phyloP scores from a whole-genome alignment of 2,797 vertebrate genomes.

The Novumbra hubbsi region DNA sequence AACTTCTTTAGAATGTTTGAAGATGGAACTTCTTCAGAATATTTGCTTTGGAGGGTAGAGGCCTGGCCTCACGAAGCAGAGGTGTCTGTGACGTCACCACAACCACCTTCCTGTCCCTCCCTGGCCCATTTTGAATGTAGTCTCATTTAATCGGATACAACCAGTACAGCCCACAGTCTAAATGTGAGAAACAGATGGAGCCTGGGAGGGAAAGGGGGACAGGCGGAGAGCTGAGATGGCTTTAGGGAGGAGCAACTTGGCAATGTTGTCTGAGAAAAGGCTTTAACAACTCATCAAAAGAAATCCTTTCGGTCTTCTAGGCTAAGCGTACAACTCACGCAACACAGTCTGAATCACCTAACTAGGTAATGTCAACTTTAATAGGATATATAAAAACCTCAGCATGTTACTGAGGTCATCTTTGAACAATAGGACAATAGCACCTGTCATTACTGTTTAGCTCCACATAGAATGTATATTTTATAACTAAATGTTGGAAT shows the following conservation, averaged over 20 bases:
- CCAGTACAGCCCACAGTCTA: conserved; percentile 56
- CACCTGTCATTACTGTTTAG: conserved; percentile 57
- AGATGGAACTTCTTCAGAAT: conserved; percentile 28
- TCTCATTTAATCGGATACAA: conserved; percentile 60
- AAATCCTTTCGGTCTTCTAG: conserved; percentile 16
- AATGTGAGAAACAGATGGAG: conserved; percentile 69
- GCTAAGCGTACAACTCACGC: conserved; percentile 3
- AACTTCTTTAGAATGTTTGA: conserved; percentile 22
- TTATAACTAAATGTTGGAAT: conserved; percentile 17
- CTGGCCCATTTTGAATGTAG: conserved; percentile 62
- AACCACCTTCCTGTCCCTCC: conserved; percentile 61
- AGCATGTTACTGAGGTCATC: conserved; percentile 31
- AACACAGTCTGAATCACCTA: not conserved
- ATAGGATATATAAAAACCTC: conserved; percentile 35
- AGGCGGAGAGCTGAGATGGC: conserved; percentile 19
- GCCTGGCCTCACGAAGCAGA: conserved; percentile 41
- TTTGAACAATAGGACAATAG: conserved; percentile 30
- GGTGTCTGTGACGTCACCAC: conserved; percentile 53
- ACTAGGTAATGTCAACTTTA: not conserved
- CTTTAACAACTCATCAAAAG: conserved; percentile 25
- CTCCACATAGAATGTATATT: conserved; percentile 20
- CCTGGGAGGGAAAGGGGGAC: conserved; percentile 33
- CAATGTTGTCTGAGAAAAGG: conserved; percentile 18
- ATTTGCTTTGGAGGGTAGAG: conserved; percentile 21
- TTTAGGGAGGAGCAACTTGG: conserved; percentile 21